Evolutionary conservation across 2,888 invertebrate genomes (phyloP).

Genomic region (Artemia sp.): DNA sequence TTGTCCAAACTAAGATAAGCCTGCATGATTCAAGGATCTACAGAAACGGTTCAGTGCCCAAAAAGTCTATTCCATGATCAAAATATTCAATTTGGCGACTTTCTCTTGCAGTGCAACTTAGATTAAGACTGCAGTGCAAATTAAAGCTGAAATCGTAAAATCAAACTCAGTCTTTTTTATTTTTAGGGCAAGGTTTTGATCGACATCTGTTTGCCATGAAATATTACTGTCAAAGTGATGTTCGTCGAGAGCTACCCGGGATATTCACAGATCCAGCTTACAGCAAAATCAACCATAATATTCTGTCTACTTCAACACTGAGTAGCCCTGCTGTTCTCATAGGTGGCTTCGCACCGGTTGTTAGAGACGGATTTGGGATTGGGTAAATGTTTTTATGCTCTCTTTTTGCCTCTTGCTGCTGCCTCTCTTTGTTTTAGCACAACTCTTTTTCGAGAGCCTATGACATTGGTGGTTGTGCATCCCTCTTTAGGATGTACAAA

Average conservation of each 20-base stretch:
- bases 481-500: no score
- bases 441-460: no score
- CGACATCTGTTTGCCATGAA: slow-evolving; percentile 78
- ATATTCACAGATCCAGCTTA: slow-evolving; percentile 61
- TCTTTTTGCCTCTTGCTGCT: no score
- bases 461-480: no score
- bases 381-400: slow-evolving; percentile 43
- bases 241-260: slow-evolving; percentile 41
- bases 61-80: no score
- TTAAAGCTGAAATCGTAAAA: slow-evolving; percentile 11
- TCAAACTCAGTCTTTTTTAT: background rate
- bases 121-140: no score
- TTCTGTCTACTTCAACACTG: slow-evolving; percentile 85
- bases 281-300: slow-evolving; percentile 60
- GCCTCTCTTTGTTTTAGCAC: no score
- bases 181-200: slow-evolving; percentile 77
- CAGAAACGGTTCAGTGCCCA: no score
- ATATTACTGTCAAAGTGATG: slow-evolving; percentile 46
- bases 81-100: background rate
- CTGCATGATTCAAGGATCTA: no score
- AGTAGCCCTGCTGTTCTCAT: slow-evolving; percentile 65
- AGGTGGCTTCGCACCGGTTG: slow-evolving; percentile 89
- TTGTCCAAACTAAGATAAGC: no score
- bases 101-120: background rate
- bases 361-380: slow-evolving; percentile 74